Evolutionary conservation across 2,113 vertebrate genomes (phyloP).

Genomic region (Aphelocoma coerulescens): DNA sequence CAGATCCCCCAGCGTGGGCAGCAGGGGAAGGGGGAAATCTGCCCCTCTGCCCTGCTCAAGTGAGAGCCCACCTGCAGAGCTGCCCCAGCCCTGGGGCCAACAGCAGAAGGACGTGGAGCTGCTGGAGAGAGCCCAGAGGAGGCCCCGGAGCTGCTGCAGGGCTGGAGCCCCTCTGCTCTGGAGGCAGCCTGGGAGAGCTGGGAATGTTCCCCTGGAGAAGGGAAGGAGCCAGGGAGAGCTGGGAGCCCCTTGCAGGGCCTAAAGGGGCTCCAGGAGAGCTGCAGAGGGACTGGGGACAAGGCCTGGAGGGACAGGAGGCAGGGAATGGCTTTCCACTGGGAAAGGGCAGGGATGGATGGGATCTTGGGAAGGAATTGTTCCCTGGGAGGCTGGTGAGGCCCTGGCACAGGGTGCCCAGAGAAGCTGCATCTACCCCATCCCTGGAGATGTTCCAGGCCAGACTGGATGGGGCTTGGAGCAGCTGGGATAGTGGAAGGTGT

Average conservation of each 20-base stretch:
- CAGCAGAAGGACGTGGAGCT: not conserved
- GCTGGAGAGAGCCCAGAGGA: not conserved
- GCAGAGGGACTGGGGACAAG: not conserved
- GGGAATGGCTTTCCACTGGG: not conserved
- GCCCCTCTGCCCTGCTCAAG: not conserved
- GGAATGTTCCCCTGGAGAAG: not conserved
- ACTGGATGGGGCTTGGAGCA: not conserved
- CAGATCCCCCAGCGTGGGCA: not conserved
- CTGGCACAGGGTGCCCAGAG: not conserved
- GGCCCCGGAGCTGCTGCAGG: not conserved
- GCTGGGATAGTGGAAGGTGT: not conserved
- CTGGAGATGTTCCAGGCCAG: not conserved
- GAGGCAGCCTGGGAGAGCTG: not conserved
- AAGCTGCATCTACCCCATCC: not conserved
- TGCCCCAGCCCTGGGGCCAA: not conserved
- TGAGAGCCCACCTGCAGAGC: not conserved
- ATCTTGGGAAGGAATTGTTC: fast-evolving
- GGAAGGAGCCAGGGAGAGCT: not conserved
- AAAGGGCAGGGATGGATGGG: not conserved
- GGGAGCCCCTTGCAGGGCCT: fast-evolving
- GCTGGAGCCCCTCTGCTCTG: not conserved
- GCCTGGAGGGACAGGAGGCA: fast-evolving
- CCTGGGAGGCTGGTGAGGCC: fast-evolving
- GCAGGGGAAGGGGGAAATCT: not conserved
- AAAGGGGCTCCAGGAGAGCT: not conserved